phyloP scores from a whole-genome alignment of 2,888 invertebrate species.

The Coleophora deauratella region DNA sequence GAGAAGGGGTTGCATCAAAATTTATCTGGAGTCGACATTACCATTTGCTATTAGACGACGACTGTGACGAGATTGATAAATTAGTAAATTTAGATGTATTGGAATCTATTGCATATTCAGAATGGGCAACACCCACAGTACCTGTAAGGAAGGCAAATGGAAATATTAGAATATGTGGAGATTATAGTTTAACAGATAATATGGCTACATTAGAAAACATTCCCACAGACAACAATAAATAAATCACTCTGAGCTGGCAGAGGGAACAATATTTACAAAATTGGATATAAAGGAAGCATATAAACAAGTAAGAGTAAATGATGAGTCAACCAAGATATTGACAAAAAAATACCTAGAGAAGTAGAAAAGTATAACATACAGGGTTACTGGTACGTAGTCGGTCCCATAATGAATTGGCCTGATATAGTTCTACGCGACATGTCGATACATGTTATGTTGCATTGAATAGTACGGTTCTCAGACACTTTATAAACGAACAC shows the following conservation, averaged over 20 bases:
- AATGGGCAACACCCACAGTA: conserved; percentile 26
- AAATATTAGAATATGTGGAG: conserved; percentile 17
- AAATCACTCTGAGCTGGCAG: conserved; percentile 17
- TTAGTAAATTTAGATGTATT: background rate
- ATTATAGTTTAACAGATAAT: conserved; percentile 18
- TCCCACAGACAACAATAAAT: conserved; percentile 17
- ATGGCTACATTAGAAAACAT: conserved; percentile 17
- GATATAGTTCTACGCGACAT: no score
- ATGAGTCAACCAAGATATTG: conserved; percentile 15
- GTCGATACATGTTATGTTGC: no score
- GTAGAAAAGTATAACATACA: no score
- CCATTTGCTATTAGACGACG: conserved; percentile 17
- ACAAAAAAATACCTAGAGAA: conserved; percentile 20
- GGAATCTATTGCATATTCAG: conserved; percentile 8
- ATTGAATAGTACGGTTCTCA: no score
- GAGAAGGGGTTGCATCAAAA: conserved; percentile 18
- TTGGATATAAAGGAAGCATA: conserved; percentile 18
- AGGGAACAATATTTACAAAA: conserved; percentile 14
- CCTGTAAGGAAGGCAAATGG: conserved; percentile 18
- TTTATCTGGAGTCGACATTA: conserved; percentile 19
- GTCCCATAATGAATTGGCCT: no score
- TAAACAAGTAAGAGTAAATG: conserved; percentile 15
- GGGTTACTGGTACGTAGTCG: no score
- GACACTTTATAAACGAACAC: no score
- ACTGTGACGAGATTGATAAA: conserved; percentile 14